phyloP scores from a whole-genome alignment of 2,113 vertebrate genomes.

The Myrmecobius fasciatus region DNA sequence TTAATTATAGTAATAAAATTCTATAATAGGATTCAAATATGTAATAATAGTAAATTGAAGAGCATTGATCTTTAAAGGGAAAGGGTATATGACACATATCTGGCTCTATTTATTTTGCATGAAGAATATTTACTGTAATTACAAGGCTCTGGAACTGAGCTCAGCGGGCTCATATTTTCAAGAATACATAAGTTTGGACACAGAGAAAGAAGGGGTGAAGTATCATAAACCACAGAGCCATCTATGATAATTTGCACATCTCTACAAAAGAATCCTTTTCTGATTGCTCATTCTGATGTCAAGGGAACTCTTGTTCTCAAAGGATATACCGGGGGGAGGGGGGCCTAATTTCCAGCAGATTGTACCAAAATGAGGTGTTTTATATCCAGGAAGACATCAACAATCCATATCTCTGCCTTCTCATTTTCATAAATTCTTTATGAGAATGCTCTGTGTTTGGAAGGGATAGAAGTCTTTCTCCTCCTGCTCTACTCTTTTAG shows the following conservation, averaged over 20 bases:
- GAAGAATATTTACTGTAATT: slow-evolving; percentile 51
- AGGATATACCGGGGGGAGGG: neutral
- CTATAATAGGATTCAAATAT: slow-evolving; percentile 48
- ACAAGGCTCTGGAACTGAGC: neutral
- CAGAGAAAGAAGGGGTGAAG: neutral
- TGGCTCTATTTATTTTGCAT: slow-evolving; percentile 47
- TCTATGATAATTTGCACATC: neutral
- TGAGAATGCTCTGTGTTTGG: neutral
- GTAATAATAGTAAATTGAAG: slow-evolving; percentile 61
- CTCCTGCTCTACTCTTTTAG: neutral
- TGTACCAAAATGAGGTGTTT: neutral
- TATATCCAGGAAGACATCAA: neutral
- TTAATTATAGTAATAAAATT: slow-evolving; percentile 66
- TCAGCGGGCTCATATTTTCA: slow-evolving; percentile 34
- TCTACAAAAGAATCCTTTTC: neutral
- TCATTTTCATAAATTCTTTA: neutral
- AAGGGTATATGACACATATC: slow-evolving; percentile 47
- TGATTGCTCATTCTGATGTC: neutral
- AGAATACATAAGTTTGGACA: neutral
- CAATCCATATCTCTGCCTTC: neutral
- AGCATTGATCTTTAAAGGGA: slow-evolving; percentile 60
- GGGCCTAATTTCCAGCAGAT: neutral
- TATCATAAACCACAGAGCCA: neutral
- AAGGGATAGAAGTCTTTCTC: neutral
- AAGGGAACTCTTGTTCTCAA: neutral